phyloP scores from a whole-genome alignment of 2,797 vertebrate species.

The Mionectes olivaceus region DNA sequence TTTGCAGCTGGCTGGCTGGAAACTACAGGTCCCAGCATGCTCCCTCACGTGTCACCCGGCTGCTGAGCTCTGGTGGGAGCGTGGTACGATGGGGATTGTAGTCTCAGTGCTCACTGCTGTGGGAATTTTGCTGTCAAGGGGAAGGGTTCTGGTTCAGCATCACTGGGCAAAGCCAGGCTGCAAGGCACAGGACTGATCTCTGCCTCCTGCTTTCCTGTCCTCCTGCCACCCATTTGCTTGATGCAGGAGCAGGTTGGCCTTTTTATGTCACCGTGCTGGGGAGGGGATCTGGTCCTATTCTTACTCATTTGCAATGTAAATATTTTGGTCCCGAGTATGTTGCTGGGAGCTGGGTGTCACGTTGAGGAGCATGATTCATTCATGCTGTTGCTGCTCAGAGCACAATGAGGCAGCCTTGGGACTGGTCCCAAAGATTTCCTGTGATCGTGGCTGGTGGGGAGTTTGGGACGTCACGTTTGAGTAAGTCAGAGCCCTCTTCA shows the following conservation, averaged over 20 bases:
- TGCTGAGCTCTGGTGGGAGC: fast-evolving
- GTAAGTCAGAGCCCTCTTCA: background rate
- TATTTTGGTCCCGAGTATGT: slow-evolving; percentile 44
- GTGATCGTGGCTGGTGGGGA: slow-evolving; percentile 45
- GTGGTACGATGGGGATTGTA: fast-evolving
- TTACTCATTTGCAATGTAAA: slow-evolving; percentile 38
- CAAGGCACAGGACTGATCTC: background rate
- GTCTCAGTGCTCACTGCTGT: fast-evolving
- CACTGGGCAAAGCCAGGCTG: background rate
- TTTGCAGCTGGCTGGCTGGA: slow-evolving; percentile 33
- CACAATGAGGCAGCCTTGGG: slow-evolving; percentile 63
- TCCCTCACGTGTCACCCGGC: background rate
- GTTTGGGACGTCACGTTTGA: slow-evolving; percentile 40
- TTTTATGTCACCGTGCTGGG: slow-evolving; percentile 2
- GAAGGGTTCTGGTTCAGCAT: background rate
- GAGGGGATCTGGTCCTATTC: slow-evolving; percentile 27
- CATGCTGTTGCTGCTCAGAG: slow-evolving; percentile 35
- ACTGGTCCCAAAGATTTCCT: slow-evolving; percentile 48
- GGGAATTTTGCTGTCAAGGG: fast-evolving
- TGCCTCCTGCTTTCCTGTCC: background rate
- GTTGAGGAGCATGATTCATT: slow-evolving; percentile 64
- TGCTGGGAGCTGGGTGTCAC: slow-evolving; percentile 62
- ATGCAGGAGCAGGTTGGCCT: background rate
- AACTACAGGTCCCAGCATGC: slow-evolving; percentile 62
- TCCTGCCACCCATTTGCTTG: background rate